These are phyloP conservation scores for Saturnia pavonia DNA, from an alignment of 2,888 invertebrate genomes.

Conservation along the genomic window DNA sequence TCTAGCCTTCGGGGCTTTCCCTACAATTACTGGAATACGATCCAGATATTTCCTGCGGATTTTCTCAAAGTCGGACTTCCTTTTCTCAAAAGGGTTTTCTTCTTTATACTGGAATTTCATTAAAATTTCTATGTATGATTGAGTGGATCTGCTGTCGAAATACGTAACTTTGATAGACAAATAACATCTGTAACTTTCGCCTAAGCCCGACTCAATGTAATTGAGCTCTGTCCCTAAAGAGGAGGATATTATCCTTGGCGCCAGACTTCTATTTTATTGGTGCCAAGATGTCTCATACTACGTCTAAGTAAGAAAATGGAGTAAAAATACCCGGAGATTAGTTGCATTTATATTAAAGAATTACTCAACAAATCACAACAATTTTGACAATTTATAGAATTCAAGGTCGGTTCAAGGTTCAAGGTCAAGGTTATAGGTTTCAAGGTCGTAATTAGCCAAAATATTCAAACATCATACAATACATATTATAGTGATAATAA, in stretches of 20 bases:
- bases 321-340: not conserved
- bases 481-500: too few species aligned
- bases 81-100: slow-evolving; percentile 97
- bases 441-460: too few species aligned
- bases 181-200: not conserved
- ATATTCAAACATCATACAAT: too few species aligned
- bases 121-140: too few species aligned
- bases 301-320: not conserved
- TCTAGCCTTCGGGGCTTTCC: slow-evolving; percentile 97
- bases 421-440: too few species aligned
- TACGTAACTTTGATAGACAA: not conserved
- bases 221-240: not conserved
- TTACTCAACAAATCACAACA: too few species aligned
- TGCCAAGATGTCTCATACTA: not conserved
- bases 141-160: not conserved
- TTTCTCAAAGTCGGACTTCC: slow-evolving; percentile 97
- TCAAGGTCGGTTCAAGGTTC: too few species aligned
- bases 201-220: not conserved
- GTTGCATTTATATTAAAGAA: too few species aligned
- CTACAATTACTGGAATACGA: slow-evolving; percentile 97
- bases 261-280: not conserved
- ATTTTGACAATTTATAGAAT: too few species aligned
- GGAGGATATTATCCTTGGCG: not conserved
- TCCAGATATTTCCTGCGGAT: slow-evolving; percentile 98
- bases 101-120: slow-evolving; percentile 99